These are phyloP conservation scores for Dasypus novemcinctus DNA, from an alignment of 2,113 vertebrate species.

Conservation along the genomic window DNA sequence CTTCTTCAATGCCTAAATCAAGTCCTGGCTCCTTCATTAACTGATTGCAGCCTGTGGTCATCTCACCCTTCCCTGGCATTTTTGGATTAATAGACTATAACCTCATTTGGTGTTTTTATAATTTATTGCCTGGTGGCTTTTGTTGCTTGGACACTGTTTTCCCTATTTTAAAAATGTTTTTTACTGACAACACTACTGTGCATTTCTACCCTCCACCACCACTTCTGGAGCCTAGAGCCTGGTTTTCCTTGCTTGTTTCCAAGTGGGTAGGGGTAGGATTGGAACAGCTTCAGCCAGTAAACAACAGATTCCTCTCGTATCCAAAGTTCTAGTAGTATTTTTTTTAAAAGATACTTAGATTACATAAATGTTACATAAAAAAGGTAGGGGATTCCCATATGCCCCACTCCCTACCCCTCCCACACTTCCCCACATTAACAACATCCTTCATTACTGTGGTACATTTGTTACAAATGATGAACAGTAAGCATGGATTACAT, in stretches of 20 bases:
- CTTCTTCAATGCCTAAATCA: not conserved
- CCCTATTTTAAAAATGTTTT: not conserved
- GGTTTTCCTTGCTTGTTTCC: not conserved
- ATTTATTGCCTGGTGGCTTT: not conserved
- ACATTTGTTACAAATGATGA: too few relatives aligned
- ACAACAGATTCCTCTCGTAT: not conserved
- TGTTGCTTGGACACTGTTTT: not conserved
- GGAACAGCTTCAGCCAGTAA: not conserved
- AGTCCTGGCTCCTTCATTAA: not conserved
- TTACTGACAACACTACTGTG: not conserved
- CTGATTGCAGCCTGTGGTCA: not conserved
- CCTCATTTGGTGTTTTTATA: not conserved
- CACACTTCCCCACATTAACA: too few relatives aligned
- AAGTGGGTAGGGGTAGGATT: not conserved
- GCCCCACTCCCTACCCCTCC: too few relatives aligned
- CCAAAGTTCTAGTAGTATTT: not conserved
- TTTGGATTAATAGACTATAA: not conserved
- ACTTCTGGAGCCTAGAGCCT: not conserved
- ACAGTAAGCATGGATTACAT: too few relatives aligned
- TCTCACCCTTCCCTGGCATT: not conserved
- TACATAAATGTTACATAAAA: too few relatives aligned
- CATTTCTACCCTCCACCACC: too few relatives aligned
- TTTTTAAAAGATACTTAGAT: too few relatives aligned
- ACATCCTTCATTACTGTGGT: too few relatives aligned
- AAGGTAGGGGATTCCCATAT: too few relatives aligned